phyloP scores from a whole-genome alignment of 2,888 invertebrate species.

The Drosophila prolongata region DNA sequence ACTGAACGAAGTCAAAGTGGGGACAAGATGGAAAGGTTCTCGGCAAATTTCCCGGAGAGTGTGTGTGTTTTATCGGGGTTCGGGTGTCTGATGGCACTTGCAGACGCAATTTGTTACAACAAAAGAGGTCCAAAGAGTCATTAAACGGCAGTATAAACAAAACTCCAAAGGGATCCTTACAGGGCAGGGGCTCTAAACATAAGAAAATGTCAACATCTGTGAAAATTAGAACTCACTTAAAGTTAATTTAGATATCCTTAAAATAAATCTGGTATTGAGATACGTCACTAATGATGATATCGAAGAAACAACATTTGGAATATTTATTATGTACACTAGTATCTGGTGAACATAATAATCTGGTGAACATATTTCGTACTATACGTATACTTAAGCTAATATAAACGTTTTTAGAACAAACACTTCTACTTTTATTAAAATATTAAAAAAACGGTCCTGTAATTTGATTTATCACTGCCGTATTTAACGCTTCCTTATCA shows the following conservation, averaged over 20 bases:
- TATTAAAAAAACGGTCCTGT: not conserved
- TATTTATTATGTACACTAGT: too few relatives aligned
- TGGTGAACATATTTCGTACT: not conserved
- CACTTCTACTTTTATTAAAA: too few relatives aligned
- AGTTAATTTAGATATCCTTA: slow-evolving; percentile 16
- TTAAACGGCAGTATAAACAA: slow-evolving; percentile 66
- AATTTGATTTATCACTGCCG: not conserved
- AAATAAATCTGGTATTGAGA: not conserved
- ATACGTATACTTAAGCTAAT: not conserved
- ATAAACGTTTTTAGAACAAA: too few relatives aligned
- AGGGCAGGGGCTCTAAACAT: not conserved
- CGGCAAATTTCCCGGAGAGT: slow-evolving; percentile 1
- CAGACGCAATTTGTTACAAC: slow-evolving; percentile 73
- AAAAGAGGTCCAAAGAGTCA: slow-evolving; percentile 61
- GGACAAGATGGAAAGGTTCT: slow-evolving; percentile 24
- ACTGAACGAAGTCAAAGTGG: slow-evolving; percentile 18
- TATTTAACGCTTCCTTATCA: not conserved
- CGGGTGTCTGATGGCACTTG: slow-evolving; percentile 58
- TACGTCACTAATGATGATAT: not conserved
- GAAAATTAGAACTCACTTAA: slow-evolving; percentile 33
- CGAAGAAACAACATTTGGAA: too few relatives aligned
- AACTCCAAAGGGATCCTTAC: slow-evolving; percentile 62
- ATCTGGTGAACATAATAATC: too few relatives aligned
- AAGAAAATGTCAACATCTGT: slow-evolving; percentile 1
- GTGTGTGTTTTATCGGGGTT: slow-evolving; percentile 9